Base-by-base conservation (phyloP, 2,888 invertebrate species). In the Dicyrtoma fusca region DNA sequence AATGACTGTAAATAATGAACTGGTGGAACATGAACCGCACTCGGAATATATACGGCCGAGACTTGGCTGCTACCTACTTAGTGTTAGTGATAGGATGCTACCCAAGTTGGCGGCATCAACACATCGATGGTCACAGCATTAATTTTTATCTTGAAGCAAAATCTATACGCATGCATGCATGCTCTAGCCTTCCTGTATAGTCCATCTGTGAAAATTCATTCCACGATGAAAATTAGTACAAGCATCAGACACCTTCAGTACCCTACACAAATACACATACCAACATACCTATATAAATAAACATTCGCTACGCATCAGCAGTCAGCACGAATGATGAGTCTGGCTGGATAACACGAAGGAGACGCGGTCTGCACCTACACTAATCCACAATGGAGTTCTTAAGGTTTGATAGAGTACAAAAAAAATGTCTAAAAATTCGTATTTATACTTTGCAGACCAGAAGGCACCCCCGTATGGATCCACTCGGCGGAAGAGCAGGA, bases 381-480 rank as follows among this genome's bases (percentile, higher is more conserved):
- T 34, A 34, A 34, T 34, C 34, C 34, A 34, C 8, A 34, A 34
- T 34, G 34, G 8, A 34, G 34, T 34, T 49, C 17, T 49, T 49
- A 34, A 34, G 8, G 34, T 3, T 34, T 34, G 34, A 34, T 3
- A 34, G 34, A 53, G 53, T 11, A 53, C 10, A 53, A 53, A 53
- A 53, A 53, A 21, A 2, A 17, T 2, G 19, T 17, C 17, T 53
- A 21, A 25, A 25, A 57, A 57, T 34, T 34, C 8, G 34, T 5
- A 34, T 34, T 34, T 34, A 3, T 34, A 8, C 4, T 53, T 19
- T 53, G 10, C 11, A 53, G 14, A 53, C 21, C 17, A 53, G 5
- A 19, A 63, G 45, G 44, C 62, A 63, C n/a, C n/a, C n/a, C n/a
- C 62, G 62, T 63, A 63, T 45, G 62, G 62, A 44, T 63, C 44